Evolutionary conservation across 2,113 vertebrate genomes (phyloP), one percentile per base, ranked within the genome.

Genomic region (Himantopus leucocephalus): DNA sequence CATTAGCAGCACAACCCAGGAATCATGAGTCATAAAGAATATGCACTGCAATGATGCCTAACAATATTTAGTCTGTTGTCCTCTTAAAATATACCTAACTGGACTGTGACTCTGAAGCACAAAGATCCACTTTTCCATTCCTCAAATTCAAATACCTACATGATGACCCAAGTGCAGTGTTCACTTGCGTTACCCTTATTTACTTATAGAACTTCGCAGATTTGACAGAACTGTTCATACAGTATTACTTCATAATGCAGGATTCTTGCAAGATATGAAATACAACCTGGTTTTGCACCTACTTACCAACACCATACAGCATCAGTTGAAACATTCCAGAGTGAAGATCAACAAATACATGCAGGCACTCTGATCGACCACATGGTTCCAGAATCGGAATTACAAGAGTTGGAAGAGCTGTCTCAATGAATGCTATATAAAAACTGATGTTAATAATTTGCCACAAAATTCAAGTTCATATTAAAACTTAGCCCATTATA

Each of bases 321-420:
- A 99, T 99, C 53, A 99, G 98, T 23, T 99, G 99, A 97, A 99
- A 99, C 99, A 99, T 99, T 96, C 99, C 99, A 58, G 99, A 99
- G 98, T 99, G 99, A 96, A 99, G 98, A 97, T 99, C 99, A 50
- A 99, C 99, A 97, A 99, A 99, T 94, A 99, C 98, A 95, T 99
- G 99, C 55, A 99, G 99, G 97, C 99, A 99, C 96, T 99, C 99
- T 4, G 99, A 99, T 62, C 99, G 99, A 72, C 99, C 99, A 77
- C 99, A 99, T 9, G 99, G 99, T 91, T 99, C 99, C 95, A 99
- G 98, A 89, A 99, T 99, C 0, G 99, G 99, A 97, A 99, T 98
- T 67, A 99, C 98, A 43, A 99, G 98, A 47, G 99, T 99, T 62
- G 99, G 99, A 94, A 99, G 98, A 96, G 99, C 99, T 0, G 99